Evolutionary conservation across 2,797 vertebrate genomes (phyloP).

Genomic region (Gymnothorax reevesii): DNA sequence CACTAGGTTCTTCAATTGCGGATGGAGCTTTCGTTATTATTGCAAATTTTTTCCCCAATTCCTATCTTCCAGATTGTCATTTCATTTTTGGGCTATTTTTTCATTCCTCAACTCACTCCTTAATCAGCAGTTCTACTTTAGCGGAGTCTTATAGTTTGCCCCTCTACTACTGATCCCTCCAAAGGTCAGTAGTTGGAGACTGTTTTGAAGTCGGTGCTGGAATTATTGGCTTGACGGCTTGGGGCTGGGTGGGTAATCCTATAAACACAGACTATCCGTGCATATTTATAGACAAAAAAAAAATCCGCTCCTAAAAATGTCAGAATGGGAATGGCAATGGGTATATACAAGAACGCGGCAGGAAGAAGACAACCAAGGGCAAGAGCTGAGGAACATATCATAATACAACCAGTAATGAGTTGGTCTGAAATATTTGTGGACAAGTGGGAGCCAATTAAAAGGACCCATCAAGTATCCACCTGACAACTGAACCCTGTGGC

Average conservation of each 20-base stretch:
- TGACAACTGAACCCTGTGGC: neutral
- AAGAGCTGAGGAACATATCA: neutral
- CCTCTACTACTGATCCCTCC: slow-evolving; percentile 1
- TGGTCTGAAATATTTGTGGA: neutral
- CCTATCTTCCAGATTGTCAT: neutral
- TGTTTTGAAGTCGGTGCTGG: slow-evolving; percentile 5
- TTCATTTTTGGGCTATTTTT: neutral
- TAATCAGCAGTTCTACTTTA: neutral
- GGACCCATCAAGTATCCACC: neutral
- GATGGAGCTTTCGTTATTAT: neutral
- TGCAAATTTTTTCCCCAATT: neutral
- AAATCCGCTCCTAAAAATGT: neutral
- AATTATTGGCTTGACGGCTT: slow-evolving; percentile 12
- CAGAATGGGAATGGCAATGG: neutral
- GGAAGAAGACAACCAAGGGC: neutral
- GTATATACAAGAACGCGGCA: neutral
- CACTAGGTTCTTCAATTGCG: no score
- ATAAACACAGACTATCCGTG: slow-evolving; percentile 18
- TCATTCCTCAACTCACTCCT: neutral
- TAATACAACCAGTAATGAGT: neutral
- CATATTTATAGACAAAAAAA: slow-evolving; percentile 17
- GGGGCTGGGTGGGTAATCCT: slow-evolving; percentile 14
- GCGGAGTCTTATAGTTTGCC: neutral
- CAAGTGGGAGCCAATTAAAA: neutral
- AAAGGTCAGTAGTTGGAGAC: slow-evolving; percentile 15